Evolutionary conservation across 2,888 invertebrate species (phyloP), one percentile per base, ranked within the genome.

Genomic region (Crossocerus cetratus): DNA sequence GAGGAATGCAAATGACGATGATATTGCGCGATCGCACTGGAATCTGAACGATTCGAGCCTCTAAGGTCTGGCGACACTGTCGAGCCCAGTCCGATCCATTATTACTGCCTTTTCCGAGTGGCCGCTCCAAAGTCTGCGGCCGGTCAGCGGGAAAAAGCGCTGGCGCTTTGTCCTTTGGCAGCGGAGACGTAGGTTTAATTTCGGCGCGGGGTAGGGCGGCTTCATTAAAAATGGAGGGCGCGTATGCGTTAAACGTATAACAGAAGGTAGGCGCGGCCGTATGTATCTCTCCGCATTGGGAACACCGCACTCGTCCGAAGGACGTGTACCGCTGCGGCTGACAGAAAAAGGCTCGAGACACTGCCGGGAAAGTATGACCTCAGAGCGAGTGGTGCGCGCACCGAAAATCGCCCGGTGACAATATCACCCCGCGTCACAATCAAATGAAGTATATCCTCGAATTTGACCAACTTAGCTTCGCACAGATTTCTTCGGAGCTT

Each of bases 1-100:
- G 49, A 22, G 74, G 77, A 82, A 83, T 83, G 82, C 77, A 81
- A 82, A 83, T 75, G 69, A 72, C 72, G 71, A 77, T 83, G 32
- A 32, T 83, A 77, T 82, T 77, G 73, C 83, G 82, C 79, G 79
- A 79, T 76, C 74, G 64, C 57, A 59, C 70, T 62, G 76, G 73
- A 80, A 82, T 82, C 70, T 69, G 60, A 65, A 58, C 65, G 65
- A 62, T 63, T 57, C 44, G 22, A 42, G 53, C 2, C 56, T 13
- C 13, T 20, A 42, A 65, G 42, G 65, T 55, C 54, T 60, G 57
- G 43, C 53, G 53, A 32, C 14, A 57, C 21, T 14, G 1, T 32
- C 22, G 14, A 45, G 22, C 44, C 8, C 14, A n/a, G 22, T 21
- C 21, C 21, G 18, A 60, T 60, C 14, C 58, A 14, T 42, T 43